Conservation (phyloP, 2,113 vertebrate species). For the Psittacara wagleri region DNA sequence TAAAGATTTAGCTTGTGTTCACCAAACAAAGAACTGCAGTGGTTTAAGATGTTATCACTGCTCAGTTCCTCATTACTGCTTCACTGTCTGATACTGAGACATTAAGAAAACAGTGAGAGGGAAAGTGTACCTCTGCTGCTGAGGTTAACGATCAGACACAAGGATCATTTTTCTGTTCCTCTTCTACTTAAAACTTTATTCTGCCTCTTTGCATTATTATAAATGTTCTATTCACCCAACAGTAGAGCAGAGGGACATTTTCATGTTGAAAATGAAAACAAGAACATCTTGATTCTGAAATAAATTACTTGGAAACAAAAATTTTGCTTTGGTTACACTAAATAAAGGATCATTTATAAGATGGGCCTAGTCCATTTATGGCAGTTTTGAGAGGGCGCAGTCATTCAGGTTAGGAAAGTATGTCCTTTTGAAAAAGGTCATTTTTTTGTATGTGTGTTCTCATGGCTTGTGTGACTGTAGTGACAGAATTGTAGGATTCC, state of each 20-base stretch:
- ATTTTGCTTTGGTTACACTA: not conserved
- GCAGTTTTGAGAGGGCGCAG: not conserved
- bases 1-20: not conserved
- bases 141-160: not conserved
- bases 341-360: not conserved
- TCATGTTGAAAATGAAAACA: not conserved
- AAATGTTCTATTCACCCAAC: not conserved
- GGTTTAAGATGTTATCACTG: rapidly evolving
- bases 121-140: not conserved
- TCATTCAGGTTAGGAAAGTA: not conserved
- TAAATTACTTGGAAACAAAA: not conserved
- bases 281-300: not conserved
- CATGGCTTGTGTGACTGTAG: not conserved
- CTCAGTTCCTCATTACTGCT: not conserved
- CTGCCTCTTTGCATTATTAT: not conserved
- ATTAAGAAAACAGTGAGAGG: not conserved
- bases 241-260: not conserved
- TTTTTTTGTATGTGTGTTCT: not conserved
- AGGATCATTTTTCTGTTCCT: not conserved
- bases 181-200: not conserved
- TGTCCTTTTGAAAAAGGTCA: not conserved
- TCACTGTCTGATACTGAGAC: not conserved
- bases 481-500: not conserved
- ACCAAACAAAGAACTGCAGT: not conserved
- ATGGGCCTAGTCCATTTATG: not conserved